phyloP scores from a whole-genome alignment of 2,113 vertebrate genomes.

The Mesembrinibis cayennensis region DNA sequence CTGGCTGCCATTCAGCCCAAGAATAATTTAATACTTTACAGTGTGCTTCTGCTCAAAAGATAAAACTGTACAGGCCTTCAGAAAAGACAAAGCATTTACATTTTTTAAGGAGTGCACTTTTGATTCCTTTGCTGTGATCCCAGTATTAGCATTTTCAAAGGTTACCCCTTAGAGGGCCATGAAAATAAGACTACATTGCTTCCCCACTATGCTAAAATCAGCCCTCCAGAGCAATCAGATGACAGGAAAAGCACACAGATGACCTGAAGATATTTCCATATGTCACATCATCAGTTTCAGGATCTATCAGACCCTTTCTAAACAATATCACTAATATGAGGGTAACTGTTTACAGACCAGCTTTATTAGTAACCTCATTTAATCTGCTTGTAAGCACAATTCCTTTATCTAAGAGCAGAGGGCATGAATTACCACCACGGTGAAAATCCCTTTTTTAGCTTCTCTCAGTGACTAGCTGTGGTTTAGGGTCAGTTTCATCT shows the following conservation, averaged over 20 bases:
- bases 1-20: constrained; percentile 18
- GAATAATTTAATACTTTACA: constrained; percentile 39
- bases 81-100: constrained; percentile 20
- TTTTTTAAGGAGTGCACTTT: constrained; percentile 6
- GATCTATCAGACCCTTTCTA: background rate
- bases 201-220: background rate
- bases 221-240: background rate
- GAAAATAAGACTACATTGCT: background rate
- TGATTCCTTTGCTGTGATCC: background rate
- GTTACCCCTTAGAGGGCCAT: background rate
- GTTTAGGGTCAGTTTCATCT: background rate
- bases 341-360: background rate
- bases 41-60: background rate
- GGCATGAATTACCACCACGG: background rate
- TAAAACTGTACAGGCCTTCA: background rate
- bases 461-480: background rate
- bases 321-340: background rate
- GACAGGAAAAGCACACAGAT: background rate
- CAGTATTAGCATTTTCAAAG: background rate
- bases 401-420: background rate
- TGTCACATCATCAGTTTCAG: background rate
- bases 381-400: background rate
- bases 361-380: background rate
- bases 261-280: background rate
- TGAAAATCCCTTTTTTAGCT: background rate